Conservation (phyloP, 2,888 invertebrate genomes). For the Listrodromus nycthemerus region DNA sequence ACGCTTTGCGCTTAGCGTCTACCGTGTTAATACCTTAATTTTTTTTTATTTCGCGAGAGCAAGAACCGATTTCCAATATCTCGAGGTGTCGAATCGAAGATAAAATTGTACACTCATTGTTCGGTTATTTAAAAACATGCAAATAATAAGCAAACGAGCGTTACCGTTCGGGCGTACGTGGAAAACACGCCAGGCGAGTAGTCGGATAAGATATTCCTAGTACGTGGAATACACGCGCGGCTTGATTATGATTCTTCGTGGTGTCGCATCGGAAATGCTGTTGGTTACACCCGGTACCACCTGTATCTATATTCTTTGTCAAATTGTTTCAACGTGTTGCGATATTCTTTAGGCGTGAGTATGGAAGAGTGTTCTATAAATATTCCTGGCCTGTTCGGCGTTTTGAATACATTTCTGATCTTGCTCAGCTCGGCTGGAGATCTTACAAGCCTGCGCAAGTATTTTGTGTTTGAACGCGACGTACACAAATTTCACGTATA, state of each 20-base stretch:
- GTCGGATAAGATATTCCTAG: slow-evolving; percentile 19
- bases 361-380: background rate
- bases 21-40: background rate
- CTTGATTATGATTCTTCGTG: slow-evolving; percentile 12
- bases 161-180: background rate
- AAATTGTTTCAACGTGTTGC: slow-evolving; percentile 1
- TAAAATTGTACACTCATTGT: slow-evolving; percentile 1
- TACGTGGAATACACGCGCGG: background rate
- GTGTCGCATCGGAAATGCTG: slow-evolving; percentile 6
- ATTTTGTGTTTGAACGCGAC: background rate
- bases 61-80: background rate
- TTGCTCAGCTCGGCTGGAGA: background rate
- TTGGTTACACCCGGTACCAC: slow-evolving; percentile 15
- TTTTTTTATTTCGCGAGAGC: background rate
- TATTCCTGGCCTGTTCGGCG: too few relatives aligned
- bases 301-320: slow-evolving; percentile 10
- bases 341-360: background rate
- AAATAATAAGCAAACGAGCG: background rate
- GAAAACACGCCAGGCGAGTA: background rate
- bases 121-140: background rate
- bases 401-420: background rate
- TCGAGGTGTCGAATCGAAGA: background rate
- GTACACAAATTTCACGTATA: background rate
- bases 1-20: background rate
- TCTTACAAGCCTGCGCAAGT: background rate